Evolutionary conservation across 2,113 vertebrate genomes (phyloP), one percentile per base, ranked within the genome.

Genomic region (Oreocharis arfaki): DNA sequence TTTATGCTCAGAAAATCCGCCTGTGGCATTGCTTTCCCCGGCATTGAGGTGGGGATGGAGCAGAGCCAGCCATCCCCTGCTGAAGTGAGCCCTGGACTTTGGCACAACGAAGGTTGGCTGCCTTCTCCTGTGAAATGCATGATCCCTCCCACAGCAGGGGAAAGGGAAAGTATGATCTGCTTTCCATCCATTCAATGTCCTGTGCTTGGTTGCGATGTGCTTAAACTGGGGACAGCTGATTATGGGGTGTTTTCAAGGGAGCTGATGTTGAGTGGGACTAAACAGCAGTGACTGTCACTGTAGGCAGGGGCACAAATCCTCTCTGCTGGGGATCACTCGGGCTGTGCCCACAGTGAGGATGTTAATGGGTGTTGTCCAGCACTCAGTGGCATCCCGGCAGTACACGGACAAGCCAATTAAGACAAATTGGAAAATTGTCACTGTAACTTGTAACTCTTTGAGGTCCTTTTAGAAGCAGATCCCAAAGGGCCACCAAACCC

Each of bases 21-120:
- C 4, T 18, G 44, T n/a, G n/a, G 41, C 55, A 24, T 19, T 1
- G 0, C 30, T 56, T 35, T 81, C 69, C 49, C 33, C 2, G 0
- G 68, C 35, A 20, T 7, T 9, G 16, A 81, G 82, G 42, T 33
- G 42, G 71, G 74, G 30, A 22, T 7, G 8, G 55, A 10, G 42
- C 39, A 47, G 67, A 67, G 41, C 46, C 46, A 49, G 67, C n/a
- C 4, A 10, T 28, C 18, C 39, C 33, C 39, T 33, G 53, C 46
- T 22, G 55, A 60, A 22, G 18, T 46, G 64, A 64, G 26, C 46
- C 1, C 0, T 46, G 46, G 64, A n/a, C 73, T 61, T 63, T 10
- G 59, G 68, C 76, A 69, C 42, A 7, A 8, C 1, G 2, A 42
- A 52, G 33, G 7, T 4, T 37, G 30, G 16, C 22, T 33, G 41